Evolutionary conservation across 2,797 vertebrate genomes (phyloP), one percentile per base, ranked within the genome.

Genomic region (Sebastes kiyomatsui): DNA sequence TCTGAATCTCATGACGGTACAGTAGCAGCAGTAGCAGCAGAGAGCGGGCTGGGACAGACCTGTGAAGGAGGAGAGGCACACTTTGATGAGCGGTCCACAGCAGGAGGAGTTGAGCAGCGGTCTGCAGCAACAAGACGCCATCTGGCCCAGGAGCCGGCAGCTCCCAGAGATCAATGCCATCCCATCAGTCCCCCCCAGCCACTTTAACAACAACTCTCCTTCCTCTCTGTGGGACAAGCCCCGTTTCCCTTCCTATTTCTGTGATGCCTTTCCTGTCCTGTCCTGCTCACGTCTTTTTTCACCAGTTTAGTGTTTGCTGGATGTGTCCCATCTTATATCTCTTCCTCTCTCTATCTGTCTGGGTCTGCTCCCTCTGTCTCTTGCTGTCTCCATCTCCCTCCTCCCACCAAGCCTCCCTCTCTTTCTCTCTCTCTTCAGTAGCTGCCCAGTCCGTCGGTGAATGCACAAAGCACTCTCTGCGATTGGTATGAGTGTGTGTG

Each of bases 21-120:
- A 73, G 89, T 64, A 82, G 80, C 62, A 84, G 82, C 85, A 54
- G 49, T 54, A 54, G 77, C 42, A 49, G 82, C 65, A 49, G 82
- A 90, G 81, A 81, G 77, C 69, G 67, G 89, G 81, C 79, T 77
- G 87, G 92, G 91, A 96, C 96, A 92, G 93, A 96, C 96, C 96
- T 96, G 96, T 95, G 93, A 96, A 93, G 86, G 91, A 95, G 93
- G 92, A 96, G 92, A 96, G 94, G 95, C 95, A 96, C 79, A 92
- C 88, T 95, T 95, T 95, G 94, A 96, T 91, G 88, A 95, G 78
- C 42, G 93, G 88, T 88, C 93, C 81, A 87, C 93, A 95, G 87
- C 93, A 92, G 89, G 88, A 93, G 7, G 91, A 96, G 92, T 89
- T 82, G 83, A 94, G 88, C 84, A 94, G 88, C 58, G 93, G 92